Evolutionary conservation across 2,888 invertebrate species (phyloP).

Genomic region (Latheticus oryzae): DNA sequence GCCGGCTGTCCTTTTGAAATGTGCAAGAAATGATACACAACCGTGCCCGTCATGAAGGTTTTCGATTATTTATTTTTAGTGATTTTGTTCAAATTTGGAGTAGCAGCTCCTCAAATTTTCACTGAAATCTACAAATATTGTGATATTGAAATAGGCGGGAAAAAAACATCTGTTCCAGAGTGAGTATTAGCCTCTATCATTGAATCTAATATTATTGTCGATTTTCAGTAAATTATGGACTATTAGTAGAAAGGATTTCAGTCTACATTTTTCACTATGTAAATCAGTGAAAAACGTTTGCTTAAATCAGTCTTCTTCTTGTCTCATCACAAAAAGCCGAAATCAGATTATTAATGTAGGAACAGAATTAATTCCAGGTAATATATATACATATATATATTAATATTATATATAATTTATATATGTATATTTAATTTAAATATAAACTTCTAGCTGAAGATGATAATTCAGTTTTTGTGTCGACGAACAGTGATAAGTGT

Average conservation of each 20-base stretch:
- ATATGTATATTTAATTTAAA: background rate
- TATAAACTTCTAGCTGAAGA: slow-evolving; percentile 15
- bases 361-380: slow-evolving; percentile 9
- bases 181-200: too few species aligned
- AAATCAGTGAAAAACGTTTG: slow-evolving; percentile 1
- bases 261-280: slow-evolving; percentile 19
- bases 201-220: background rate
- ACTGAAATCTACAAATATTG: slow-evolving; percentile 12
- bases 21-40: too few species aligned
- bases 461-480: slow-evolving; percentile 13
- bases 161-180: slow-evolving; percentile 10
- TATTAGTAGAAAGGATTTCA: slow-evolving; percentile 7
- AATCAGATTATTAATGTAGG: slow-evolving; percentile 8
- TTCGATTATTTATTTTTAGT: too few species aligned
- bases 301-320: slow-evolving; percentile 11
- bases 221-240: slow-evolving; percentile 21
- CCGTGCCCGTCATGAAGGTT: too few species aligned
- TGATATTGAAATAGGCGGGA: background rate
- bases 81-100: too few species aligned
- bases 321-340: background rate
- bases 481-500: slow-evolving; percentile 6
- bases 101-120: slow-evolving; percentile 26
- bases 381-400: background rate
- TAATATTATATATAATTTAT: background rate
- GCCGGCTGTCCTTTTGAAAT: too few species aligned